Conservation (phyloP, 1,140 invertebrate genomes). For the Aradophagus sp. region DNA sequence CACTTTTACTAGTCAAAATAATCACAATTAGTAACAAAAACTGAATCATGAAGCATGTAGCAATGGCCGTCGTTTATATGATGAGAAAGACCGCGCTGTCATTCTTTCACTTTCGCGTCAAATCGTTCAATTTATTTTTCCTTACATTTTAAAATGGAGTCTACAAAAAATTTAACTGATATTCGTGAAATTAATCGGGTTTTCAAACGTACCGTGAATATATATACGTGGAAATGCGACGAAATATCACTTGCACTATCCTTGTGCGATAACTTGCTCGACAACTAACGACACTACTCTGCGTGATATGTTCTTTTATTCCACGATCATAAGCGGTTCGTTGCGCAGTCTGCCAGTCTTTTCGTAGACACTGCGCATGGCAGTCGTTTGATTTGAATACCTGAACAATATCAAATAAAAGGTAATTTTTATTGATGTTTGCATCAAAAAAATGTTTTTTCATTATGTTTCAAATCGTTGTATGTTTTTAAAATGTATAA, state of each 20-base stretch:
- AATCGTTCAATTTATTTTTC: too few species aligned
- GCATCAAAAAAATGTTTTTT: too few species aligned
- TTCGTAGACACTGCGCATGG: neutral
- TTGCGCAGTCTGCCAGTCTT: conserved; percentile 4
- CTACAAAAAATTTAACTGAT: neutral
- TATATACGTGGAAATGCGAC: conserved; percentile 12
- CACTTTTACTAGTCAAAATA: conserved; percentile 22
- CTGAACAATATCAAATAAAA: too few species aligned
- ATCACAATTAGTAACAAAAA: conserved; percentile 12
- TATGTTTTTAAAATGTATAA: too few species aligned
- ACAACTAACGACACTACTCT: conserved; percentile 18
- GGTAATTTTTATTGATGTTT: too few species aligned
- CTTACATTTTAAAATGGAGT: neutral
- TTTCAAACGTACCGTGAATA: conserved; percentile 18
- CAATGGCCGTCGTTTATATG: conserved; percentile 54
- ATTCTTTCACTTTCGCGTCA: conserved; percentile 14
- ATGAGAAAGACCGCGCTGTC: conserved; percentile 41
- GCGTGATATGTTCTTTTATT: conserved; percentile 38
- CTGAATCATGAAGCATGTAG: conserved; percentile 38
- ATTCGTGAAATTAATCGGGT: neutral
- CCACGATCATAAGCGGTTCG: neutral
- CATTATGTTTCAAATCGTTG: too few species aligned
- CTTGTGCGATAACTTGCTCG: conserved; percentile 5
- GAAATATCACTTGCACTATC: conserved; percentile 22
- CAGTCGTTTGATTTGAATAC: neutral